phyloP scores from a whole-genome alignment of 1,140 invertebrate genomes.

The Cherax destructor region DNA sequence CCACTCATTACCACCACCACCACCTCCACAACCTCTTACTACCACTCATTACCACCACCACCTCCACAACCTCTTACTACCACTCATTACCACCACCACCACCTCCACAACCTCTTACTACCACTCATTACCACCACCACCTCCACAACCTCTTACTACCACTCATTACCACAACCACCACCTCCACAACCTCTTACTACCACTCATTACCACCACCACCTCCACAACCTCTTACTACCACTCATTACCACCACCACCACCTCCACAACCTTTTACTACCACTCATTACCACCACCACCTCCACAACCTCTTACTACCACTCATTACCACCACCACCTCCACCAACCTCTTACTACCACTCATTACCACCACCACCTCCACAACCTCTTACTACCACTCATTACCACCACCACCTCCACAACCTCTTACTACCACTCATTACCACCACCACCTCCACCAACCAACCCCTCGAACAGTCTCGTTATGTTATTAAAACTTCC shows the following conservation, averaged over 20 bases:
- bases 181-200: not conserved
- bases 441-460: not conserved
- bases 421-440: not conserved
- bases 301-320: not conserved
- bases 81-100: not conserved
- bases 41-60: not conserved
- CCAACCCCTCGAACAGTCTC: not conserved
- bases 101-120: not conserved
- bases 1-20: too few species aligned
- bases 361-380: not conserved
- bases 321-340: too few species aligned
- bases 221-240: too few species aligned
- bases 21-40: too few species aligned
- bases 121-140: too few species aligned
- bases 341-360: not conserved
- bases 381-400: not conserved
- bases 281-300: too few species aligned
- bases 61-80: not conserved
- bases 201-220: not conserved
- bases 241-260: too few species aligned
- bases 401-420: not conserved
- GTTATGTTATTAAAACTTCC: slow-evolving; percentile 54
- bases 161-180: not conserved
- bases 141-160: too few species aligned
- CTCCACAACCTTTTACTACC: too few species aligned